Conservation (phyloP, 2,113 vertebrate genomes). For the Xenus cinereus region DNA sequence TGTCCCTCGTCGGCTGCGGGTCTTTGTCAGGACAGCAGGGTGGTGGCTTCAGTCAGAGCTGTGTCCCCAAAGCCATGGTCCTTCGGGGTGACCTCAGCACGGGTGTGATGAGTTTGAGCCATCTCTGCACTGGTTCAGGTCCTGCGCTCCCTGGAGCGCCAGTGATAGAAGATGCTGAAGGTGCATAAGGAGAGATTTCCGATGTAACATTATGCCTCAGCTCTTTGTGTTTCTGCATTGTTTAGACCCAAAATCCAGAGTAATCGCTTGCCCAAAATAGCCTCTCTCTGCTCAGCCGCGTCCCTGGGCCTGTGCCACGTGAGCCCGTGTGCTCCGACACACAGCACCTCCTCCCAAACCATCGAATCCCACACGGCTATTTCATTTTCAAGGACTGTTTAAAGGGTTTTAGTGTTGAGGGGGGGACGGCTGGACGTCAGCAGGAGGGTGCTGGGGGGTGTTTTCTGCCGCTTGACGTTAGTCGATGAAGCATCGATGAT, state of each 20-base stretch:
- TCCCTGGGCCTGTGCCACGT: neutral
- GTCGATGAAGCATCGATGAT: rapidly evolving
- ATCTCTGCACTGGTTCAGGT: neutral
- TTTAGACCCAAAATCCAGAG: neutral
- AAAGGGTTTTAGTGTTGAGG: neutral
- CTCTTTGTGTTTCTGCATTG: neutral
- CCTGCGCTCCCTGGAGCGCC: neutral
- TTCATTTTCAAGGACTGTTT: neutral
- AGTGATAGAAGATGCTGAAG: slow-evolving; percentile 4
- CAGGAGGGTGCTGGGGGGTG: neutral
- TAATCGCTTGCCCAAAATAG: neutral
- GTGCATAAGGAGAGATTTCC: neutral
- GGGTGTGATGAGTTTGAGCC: neutral
- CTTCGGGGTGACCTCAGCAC: neutral
- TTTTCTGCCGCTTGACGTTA: neutral
- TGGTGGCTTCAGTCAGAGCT: neutral
- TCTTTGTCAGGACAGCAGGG: neutral
- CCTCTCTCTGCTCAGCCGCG: neutral
- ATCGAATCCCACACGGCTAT: rapidly evolving
- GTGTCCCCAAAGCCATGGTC: neutral
- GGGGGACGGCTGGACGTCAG: neutral
- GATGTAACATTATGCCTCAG: neutral
- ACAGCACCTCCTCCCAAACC: neutral
- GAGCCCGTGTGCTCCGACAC: neutral
- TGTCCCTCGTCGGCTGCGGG: neutral